These are phyloP conservation scores for Lutjanus argentimaculatus DNA, from an alignment of 2,797 vertebrate genomes.

Conservation along the genomic window DNA sequence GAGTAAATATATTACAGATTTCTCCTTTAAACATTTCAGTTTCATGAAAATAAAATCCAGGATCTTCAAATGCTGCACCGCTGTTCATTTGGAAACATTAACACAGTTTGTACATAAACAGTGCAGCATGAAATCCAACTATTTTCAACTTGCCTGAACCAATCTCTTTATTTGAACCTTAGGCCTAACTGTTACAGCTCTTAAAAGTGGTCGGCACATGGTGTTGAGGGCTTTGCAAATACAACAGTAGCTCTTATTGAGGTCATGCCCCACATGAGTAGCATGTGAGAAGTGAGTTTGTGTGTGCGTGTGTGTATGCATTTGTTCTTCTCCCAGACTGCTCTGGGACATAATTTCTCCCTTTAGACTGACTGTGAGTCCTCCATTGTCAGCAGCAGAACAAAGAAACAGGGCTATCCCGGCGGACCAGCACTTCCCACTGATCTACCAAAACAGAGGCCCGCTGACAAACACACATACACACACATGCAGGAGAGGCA, in stretches of 20 bases:
- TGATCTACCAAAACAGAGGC: constrained; percentile 79
- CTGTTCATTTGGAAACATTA: constrained; percentile 14
- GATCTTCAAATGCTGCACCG: constrained; percentile 2
- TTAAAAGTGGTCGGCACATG: constrained; percentile 71
- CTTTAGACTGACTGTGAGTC: constrained; percentile 78
- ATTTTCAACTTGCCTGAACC: constrained; percentile 53
- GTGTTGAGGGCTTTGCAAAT: constrained; percentile 73
- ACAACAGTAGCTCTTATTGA: constrained; percentile 81
- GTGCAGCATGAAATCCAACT: constrained; percentile 21
- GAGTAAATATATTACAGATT: too few species aligned
- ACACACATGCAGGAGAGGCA: constrained; percentile 30
- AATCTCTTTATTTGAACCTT: constrained; percentile 59
- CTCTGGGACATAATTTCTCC: constrained; percentile 79
- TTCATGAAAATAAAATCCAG: neutral
- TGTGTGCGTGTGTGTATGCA: constrained; percentile 31
- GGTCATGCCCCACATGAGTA: constrained; percentile 83
- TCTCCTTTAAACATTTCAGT: neutral
- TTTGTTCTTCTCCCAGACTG: constrained; percentile 77
- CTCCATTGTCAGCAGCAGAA: constrained; percentile 81
- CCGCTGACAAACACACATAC: constrained; percentile 60
- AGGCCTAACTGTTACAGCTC: constrained; percentile 71
- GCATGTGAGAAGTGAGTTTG: constrained; percentile 75
- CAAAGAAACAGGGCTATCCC: constrained; percentile 81
- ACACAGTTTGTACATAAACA: constrained; percentile 12
- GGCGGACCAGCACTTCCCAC: constrained; percentile 72